phyloP scores from a whole-genome alignment of 2,888 invertebrate species.

The Hermaeophaga mercurialis region DNA sequence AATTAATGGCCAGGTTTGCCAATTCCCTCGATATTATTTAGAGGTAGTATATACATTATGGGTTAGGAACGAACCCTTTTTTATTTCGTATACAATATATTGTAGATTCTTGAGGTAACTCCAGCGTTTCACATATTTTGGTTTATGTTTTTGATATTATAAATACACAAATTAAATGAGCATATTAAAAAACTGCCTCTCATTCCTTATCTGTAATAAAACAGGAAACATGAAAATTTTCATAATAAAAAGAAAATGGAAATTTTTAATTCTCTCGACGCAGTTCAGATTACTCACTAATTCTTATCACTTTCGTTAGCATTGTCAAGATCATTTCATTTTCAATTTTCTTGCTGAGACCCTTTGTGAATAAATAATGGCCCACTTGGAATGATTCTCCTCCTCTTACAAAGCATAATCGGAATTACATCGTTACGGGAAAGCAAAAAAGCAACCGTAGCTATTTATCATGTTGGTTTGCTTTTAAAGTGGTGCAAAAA shows the following conservation, averaged over 20 bases:
- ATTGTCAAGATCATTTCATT: slow-evolving; percentile 11
- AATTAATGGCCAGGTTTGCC: slow-evolving; percentile 28
- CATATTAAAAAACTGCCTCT: too few relatives aligned
- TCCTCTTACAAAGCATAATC: slow-evolving; percentile 22
- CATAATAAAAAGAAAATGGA: not conserved
- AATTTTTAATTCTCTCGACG: not conserved
- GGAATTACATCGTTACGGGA: slow-evolving; percentile 21
- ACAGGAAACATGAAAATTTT: not conserved
- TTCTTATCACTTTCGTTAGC: slow-evolving; percentile 3
- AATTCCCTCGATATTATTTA: slow-evolving; percentile 27
- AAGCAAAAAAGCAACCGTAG: slow-evolving; percentile 19
- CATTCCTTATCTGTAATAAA: too few relatives aligned
- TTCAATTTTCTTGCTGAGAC: slow-evolving; percentile 11
- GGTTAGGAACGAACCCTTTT: too few relatives aligned
- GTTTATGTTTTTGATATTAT: too few relatives aligned
- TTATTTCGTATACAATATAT: too few relatives aligned
- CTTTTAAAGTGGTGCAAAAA: too few relatives aligned
- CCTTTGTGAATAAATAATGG: slow-evolving; percentile 26
- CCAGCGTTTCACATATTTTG: too few relatives aligned
- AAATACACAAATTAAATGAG: too few relatives aligned
- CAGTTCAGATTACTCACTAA: not conserved
- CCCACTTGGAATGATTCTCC: slow-evolving; percentile 20
- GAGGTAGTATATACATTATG: too few relatives aligned
- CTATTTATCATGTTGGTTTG: slow-evolving; percentile 23
- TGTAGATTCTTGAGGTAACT: too few relatives aligned